phyloP scores from a whole-genome alignment of 1,140 invertebrate species.

The Drosophila pseudoobscura region DNA sequence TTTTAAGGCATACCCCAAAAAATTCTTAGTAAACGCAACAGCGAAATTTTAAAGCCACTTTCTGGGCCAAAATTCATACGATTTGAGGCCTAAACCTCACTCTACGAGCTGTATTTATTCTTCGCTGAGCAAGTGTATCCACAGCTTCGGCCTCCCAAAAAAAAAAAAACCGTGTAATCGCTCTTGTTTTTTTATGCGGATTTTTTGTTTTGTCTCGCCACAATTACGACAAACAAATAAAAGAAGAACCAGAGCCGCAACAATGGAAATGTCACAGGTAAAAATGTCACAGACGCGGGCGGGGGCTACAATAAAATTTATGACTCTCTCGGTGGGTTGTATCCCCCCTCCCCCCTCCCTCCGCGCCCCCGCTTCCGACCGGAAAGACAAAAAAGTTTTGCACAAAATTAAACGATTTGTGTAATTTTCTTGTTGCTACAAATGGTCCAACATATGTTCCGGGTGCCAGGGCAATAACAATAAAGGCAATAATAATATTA shows the following conservation, averaged over 20 bases:
- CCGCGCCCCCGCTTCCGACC: no score
- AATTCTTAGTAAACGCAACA: no score
- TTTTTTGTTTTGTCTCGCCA: conserved; percentile 63
- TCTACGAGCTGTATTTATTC: no score
- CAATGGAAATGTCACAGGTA: conserved; percentile 79
- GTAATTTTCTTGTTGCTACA: conserved; percentile 79
- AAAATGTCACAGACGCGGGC: conserved; percentile 51
- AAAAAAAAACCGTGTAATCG: conserved; percentile 8
- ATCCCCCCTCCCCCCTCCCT: no score
- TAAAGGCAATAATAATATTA: conserved; percentile 54
- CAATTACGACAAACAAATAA: conserved; percentile 77
- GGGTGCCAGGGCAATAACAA: conserved; percentile 39
- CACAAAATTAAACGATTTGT: conserved; percentile 80
- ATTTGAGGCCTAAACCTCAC: no score
- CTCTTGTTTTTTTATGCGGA: conserved; percentile 13
- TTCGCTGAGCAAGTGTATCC: no score
- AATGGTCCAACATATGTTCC: conserved; percentile 73
- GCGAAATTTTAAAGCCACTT: no score
- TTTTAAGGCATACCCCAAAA: no score
- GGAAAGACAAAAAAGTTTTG: conserved; percentile 24
- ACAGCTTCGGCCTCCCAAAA: neutral
- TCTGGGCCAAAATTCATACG: no score
- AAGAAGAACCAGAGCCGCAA: conserved; percentile 39
- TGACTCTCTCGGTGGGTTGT: conserved; percentile 50
- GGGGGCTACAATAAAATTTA: conserved; percentile 64